phyloP scores from a whole-genome alignment of 2,888 invertebrate species.

The Laothoe populi region DNA sequence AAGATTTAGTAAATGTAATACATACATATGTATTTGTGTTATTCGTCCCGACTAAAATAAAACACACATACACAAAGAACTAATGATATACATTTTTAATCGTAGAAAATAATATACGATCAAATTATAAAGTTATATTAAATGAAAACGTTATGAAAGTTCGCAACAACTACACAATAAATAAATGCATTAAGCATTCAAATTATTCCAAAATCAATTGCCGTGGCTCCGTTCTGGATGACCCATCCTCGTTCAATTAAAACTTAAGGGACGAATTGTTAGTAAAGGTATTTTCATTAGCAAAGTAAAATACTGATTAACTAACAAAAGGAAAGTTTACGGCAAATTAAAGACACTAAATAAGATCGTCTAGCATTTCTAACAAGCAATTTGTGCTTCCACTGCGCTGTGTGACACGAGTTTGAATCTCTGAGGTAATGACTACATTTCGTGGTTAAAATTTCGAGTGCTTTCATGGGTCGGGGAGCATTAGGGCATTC shows the following conservation, averaged over 20 bases:
- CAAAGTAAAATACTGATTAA: slow-evolving; percentile 13
- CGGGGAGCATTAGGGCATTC: not conserved
- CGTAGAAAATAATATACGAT: not conserved
- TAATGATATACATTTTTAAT: not conserved
- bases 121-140: not conserved
- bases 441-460: not conserved
- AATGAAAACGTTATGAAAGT: slow-evolving; percentile 1
- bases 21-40: no score
- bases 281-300: slow-evolving; percentile 17
- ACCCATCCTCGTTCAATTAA: slow-evolving; percentile 2
- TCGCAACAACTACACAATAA: not conserved
- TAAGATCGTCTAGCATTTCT: not conserved
- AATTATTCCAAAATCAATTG: not conserved
- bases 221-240: not conserved
- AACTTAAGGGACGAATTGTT: slow-evolving; percentile 3
- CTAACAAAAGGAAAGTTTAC: slow-evolving; percentile 17
- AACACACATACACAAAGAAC: not conserved
- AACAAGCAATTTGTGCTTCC: slow-evolving; percentile 6
- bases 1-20: no score
- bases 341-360: slow-evolving; percentile 9
- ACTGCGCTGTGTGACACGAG: not conserved
- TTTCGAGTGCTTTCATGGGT: not conserved
- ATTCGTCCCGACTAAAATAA: no score
- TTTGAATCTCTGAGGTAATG: not conserved
- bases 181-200: not conserved